phyloP scores from a whole-genome alignment of 2,113 vertebrate species.

The Odocoileus virginianus region DNA sequence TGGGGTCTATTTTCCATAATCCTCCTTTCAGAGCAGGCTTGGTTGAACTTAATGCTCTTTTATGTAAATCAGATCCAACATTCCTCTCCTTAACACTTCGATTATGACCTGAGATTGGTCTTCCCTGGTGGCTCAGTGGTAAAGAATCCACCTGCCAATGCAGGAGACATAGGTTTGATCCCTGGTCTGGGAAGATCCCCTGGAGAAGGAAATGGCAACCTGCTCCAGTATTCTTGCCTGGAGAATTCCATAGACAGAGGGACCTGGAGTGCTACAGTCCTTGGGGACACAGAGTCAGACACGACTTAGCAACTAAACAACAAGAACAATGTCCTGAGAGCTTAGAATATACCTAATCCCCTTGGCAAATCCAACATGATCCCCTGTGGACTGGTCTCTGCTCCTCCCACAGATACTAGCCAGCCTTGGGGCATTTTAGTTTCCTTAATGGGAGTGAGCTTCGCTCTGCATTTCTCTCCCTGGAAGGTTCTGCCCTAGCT shows the following conservation, averaged over 20 bases:
- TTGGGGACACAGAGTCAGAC: not conserved
- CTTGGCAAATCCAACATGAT: accelerated
- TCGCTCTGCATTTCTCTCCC: accelerated
- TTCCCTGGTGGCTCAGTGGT: not conserved
- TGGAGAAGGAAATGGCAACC: not conserved
- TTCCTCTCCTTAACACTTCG: not conserved
- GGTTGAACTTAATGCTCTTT: not conserved
- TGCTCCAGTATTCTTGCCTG: not conserved
- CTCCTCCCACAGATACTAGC: accelerated
- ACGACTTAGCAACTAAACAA: not conserved
- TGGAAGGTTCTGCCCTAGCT: not conserved
- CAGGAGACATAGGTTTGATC: not conserved
- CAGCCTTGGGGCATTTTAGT: not conserved
- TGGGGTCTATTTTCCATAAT: not conserved
- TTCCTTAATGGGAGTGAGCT: accelerated
- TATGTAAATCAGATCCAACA: not conserved
- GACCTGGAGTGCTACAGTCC: not conserved
- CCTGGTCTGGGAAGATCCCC: not conserved
- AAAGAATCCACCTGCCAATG: not conserved
- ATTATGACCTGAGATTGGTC: not conserved
- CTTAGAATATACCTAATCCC: not conserved
- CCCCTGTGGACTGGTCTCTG: accelerated
- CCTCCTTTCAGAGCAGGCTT: accelerated
- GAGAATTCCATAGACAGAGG: not conserved
- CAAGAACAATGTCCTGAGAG: not conserved